These are phyloP conservation scores for Aradophagus sp. DNA, from an alignment of 1,140 invertebrate genomes.

Conservation along the genomic window DNA sequence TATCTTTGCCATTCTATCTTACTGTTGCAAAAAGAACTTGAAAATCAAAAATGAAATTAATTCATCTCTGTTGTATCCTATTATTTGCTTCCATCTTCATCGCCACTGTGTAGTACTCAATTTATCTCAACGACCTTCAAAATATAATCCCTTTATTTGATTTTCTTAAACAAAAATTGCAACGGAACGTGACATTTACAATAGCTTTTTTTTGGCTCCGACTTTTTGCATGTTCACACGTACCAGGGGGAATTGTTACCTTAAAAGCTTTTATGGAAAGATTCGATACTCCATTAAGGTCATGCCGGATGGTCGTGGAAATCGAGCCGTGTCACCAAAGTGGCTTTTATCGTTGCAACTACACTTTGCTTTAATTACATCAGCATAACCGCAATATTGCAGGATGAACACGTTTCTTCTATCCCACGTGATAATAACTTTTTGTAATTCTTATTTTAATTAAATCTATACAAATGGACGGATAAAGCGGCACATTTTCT, in stretches of 20 bases:
- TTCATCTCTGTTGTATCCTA: too few species aligned
- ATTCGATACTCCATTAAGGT: conserved; percentile 77
- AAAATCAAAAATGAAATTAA: too few species aligned
- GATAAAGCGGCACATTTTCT: too few species aligned
- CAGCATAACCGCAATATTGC: conserved; percentile 39
- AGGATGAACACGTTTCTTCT: conserved; percentile 30
- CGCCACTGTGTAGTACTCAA: too few species aligned
- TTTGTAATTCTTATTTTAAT: too few species aligned
- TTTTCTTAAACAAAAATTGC: background rate
- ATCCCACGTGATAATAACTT: background rate
- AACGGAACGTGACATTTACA: conserved; percentile 2
- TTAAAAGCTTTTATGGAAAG: conserved; percentile 77
- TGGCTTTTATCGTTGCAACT: conserved; percentile 73
- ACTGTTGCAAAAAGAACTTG: too few species aligned
- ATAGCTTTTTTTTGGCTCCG: conserved; percentile 11
- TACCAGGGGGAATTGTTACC: conserved; percentile 52
- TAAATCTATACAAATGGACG: too few species aligned
- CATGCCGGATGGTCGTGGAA: conserved; percentile 77
- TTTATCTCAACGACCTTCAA: too few species aligned
- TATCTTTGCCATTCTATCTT: too few species aligned
- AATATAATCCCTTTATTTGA: too few species aligned
- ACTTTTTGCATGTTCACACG: conserved; percentile 35
- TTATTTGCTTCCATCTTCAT: too few species aligned
- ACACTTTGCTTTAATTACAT: conserved; percentile 55
- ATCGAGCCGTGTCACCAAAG: conserved; percentile 76